These are phyloP conservation scores for Poecile montanus DNA, from an alignment of 2,797 vertebrate genomes.

Conservation along the genomic window DNA sequence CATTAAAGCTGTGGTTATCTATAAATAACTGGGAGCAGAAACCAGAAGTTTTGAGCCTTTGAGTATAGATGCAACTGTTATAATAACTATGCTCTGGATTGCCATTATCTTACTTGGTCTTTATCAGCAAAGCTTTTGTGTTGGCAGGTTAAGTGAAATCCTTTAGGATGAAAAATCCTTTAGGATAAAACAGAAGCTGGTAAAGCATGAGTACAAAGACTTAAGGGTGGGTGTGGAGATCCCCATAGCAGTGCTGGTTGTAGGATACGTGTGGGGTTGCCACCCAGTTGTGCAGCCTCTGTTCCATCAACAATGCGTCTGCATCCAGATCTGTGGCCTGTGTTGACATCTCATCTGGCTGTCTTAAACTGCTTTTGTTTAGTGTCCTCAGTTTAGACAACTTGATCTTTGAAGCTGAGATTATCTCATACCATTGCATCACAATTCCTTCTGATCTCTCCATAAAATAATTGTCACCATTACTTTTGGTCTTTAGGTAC, in stretches of 20 bases:
- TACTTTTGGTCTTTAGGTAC: neutral
- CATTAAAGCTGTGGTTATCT: neutral
- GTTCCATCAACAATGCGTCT: neutral
- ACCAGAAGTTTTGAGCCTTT: neutral
- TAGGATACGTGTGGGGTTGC: neutral
- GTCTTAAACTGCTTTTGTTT: neutral
- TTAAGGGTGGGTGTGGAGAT: neutral
- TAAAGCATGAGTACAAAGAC: neutral
- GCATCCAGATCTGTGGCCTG: neutral
- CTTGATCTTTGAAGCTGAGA: constrained; percentile 17
- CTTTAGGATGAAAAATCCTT: neutral
- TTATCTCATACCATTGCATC: neutral
- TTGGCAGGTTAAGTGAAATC: neutral
- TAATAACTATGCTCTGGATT: neutral
- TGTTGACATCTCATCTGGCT: neutral
- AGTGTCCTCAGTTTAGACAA: neutral
- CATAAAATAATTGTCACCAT: neutral
- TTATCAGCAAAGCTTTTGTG: neutral
- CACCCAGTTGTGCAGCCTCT: neutral
- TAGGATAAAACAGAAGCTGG: neutral
- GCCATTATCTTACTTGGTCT: neutral
- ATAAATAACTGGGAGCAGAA: neutral
- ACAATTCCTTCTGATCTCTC: neutral
- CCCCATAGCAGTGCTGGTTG: neutral
- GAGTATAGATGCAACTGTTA: neutral